Evolutionary conservation across 1,140 invertebrate genomes (phyloP).

Genomic region (Tetramorium alpestre): DNA sequence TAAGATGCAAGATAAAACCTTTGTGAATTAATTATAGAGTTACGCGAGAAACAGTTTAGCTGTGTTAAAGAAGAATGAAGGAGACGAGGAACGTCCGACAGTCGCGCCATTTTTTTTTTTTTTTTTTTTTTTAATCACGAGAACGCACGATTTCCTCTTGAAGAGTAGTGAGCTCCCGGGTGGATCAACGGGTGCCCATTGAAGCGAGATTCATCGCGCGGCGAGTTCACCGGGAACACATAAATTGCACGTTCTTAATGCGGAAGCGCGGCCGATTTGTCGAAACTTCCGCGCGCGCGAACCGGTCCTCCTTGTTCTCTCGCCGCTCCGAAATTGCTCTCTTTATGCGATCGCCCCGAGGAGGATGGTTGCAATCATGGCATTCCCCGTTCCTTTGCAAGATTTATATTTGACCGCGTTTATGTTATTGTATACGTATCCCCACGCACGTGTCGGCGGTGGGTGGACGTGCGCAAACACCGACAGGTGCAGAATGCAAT

Average conservation of each 20-base stretch:
- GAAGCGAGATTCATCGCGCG: conserved; percentile 23
- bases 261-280: conserved; percentile 63
- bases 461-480: conserved; percentile 44
- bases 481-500: conserved; percentile 67
- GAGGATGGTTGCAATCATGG: conserved; percentile 47
- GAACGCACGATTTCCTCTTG: neutral
- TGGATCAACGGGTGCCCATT: conserved; percentile 23
- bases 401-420: conserved; percentile 40
- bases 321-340: conserved; percentile 19
- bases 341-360: conserved; percentile 39
- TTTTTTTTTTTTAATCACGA: conserved; percentile 27
- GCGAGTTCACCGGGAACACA: neutral
- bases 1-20: neutral
- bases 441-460: conserved; percentile 26
- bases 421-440: conserved; percentile 28
- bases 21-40: conserved; percentile 40
- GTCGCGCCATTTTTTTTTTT: neutral
- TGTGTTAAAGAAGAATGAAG: neutral
- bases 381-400: neutral
- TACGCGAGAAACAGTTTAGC: neutral
- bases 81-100: conserved; percentile 17
- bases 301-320: conserved; percentile 20
- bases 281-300: conserved; percentile 46
- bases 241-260: conserved; percentile 42
- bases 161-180: neutral